Evolutionary conservation across 2,113 vertebrate species (phyloP).

Genomic region (Solea solea): DNA sequence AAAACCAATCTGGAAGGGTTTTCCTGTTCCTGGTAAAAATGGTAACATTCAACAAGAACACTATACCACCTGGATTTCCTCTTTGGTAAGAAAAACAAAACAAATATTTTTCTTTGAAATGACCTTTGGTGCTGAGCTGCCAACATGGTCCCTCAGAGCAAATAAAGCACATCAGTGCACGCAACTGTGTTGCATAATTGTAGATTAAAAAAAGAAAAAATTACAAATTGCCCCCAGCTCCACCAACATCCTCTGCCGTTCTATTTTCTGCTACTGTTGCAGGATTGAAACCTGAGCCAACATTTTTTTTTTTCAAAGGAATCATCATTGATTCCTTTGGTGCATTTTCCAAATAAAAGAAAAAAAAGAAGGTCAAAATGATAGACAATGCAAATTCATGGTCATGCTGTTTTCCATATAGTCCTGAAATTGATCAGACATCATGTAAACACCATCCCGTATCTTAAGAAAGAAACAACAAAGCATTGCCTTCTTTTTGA

Average conservation of each 20-base stretch:
- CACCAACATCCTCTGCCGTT: background rate
- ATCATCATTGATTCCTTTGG: conserved; percentile 7
- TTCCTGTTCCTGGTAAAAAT: conserved; percentile 29
- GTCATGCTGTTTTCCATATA: conserved; percentile 27
- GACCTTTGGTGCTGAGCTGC: conserved; percentile 13
- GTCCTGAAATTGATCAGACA: conserved; percentile 11
- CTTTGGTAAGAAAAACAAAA: conserved; percentile 5
- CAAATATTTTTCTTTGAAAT: conserved; percentile 36
- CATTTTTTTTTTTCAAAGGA: background rate
- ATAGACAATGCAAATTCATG: conserved; percentile 10
- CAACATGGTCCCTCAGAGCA: background rate
- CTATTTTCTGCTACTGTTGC: background rate
- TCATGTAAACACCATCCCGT: conserved; percentile 27
- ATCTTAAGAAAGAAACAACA: conserved; percentile 40
- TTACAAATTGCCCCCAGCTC: background rate
- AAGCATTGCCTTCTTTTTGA: conserved; percentile 41
- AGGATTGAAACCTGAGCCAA: conserved; percentile 23
- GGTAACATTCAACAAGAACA: conserved; percentile 30
- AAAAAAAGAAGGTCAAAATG: background rate
- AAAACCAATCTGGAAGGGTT: conserved; percentile 32
- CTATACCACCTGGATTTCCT: conserved; percentile 37
- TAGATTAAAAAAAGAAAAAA: background rate
- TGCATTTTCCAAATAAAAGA: background rate
- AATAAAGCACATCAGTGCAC: background rate
- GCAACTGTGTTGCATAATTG: background rate